A percentile compares a stretch with the other conserved stretches of the same genome.
Conservation (phyloP, 1,140 invertebrate genomes). For the Sarcophaga peregrina region DNA sequence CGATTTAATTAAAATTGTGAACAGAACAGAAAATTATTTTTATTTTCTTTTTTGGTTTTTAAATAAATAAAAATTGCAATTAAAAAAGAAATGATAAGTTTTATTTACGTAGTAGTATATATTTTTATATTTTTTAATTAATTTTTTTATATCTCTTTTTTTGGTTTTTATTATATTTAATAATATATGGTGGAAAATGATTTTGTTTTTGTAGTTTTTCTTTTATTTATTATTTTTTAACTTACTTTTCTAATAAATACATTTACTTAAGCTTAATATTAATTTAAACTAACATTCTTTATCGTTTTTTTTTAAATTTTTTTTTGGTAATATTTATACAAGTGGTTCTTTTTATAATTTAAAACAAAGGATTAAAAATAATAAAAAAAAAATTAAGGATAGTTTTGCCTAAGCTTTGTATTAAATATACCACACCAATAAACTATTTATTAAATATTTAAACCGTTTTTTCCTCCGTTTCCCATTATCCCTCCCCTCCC, state of each 20-base stretch:
- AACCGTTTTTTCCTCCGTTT: too few relatives aligned
- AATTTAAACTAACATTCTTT: neutral
- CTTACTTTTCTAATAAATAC: constrained; percentile 41
- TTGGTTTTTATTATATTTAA: neutral
- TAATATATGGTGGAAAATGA: constrained; percentile 43
- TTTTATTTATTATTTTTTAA: neutral
- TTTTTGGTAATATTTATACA: neutral
- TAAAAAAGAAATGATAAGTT: neutral
- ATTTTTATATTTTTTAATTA: constrained; percentile 28
- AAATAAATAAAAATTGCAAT: neutral
- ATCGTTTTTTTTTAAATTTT: neutral
- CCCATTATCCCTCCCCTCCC: too few relatives aligned
- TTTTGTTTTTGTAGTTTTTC: neutral
- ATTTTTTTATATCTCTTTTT: constrained; percentile 32
- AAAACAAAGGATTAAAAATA: neutral
- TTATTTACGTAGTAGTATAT: neutral
- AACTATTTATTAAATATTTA: too few relatives aligned
- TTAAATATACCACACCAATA: neutral
- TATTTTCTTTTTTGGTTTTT: neutral
- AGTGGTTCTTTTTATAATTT: neutral
- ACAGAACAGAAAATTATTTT: neutral
- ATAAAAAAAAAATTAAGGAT: too few relatives aligned
- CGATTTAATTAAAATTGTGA: neutral
- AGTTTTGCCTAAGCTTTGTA: neutral
- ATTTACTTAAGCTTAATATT: constrained; percentile 19